phyloP scores from a whole-genome alignment of 2,888 invertebrate species.

The Drosophila cognata region DNA sequence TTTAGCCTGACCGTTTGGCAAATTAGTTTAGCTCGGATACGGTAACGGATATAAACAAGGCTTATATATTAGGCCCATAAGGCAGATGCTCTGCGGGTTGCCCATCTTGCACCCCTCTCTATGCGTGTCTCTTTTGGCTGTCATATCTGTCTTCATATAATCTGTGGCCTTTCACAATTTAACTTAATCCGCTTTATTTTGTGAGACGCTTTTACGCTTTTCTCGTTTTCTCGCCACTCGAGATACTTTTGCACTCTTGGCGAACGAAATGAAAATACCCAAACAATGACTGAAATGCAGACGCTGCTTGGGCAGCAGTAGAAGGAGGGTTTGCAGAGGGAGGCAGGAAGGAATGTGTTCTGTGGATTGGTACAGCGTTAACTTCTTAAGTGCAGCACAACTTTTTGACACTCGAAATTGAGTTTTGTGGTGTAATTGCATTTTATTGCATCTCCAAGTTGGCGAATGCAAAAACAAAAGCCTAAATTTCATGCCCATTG shows the following conservation, averaged over 20 bases:
- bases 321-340: not conserved
- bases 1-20: conserved; percentile 35
- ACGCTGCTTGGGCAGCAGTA: not conserved
- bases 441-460: conserved; percentile 71
- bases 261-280: conserved; percentile 45
- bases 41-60: conserved; percentile 44
- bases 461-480: conserved; percentile 55
- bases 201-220: conserved; percentile 44
- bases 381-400: conserved; percentile 80
- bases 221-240: conserved; percentile 30
- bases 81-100: conserved; percentile 6
- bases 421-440: conserved; percentile 81
- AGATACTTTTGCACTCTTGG: conserved; percentile 45
- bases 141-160: conserved; percentile 50
- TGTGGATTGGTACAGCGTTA: conserved; percentile 40
- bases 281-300: conserved; percentile 31
- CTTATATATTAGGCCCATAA: conserved; percentile 63
- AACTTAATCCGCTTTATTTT: conserved; percentile 70
- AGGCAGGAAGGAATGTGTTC: not conserved
- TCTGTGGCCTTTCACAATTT: conserved; percentile 34
- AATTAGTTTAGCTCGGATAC: conserved; percentile 63
- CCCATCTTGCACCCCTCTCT: not conserved
- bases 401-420: conserved; percentile 80
- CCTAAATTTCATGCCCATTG: conserved; percentile 22
- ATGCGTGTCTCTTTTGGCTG: conserved; percentile 12